phyloP scores from a whole-genome alignment of 2,797 vertebrate species.

The Acanthurus tractus region DNA sequence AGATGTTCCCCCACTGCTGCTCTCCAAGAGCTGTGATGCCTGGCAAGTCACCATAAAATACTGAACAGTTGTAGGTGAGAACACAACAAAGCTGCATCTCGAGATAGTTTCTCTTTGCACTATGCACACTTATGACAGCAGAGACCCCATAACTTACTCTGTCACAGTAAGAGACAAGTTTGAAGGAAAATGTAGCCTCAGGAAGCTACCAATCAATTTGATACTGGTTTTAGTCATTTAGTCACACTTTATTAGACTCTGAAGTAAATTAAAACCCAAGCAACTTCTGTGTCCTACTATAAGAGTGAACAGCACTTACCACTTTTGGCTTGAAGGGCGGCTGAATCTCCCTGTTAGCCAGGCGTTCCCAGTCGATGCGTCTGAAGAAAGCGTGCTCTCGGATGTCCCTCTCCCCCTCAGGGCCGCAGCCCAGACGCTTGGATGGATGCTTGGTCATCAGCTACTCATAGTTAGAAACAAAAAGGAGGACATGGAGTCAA shows the following conservation, averaged over 20 bases:
- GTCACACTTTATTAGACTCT: too few relatives aligned
- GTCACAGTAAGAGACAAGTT: too few relatives aligned
- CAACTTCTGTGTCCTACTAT: too few relatives aligned
- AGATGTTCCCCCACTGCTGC: too few relatives aligned
- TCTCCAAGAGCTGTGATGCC: neutral
- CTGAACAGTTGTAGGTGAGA: neutral
- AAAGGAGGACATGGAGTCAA: constrained; percentile 5
- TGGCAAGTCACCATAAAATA: neutral
- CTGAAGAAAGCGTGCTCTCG: constrained; percentile 96
- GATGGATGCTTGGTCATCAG: constrained; percentile 96
- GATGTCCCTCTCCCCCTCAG: constrained; percentile 93
- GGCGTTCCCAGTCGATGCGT: constrained; percentile 96
- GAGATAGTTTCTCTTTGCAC: neutral
- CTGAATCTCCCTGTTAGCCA: constrained; percentile 93
- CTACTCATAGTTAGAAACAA: constrained; percentile 72
- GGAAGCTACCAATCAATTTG: too few relatives aligned
- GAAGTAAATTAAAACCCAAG: too few relatives aligned
- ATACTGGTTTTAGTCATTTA: too few relatives aligned
- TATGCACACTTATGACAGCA: neutral
- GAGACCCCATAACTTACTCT: too few relatives aligned
- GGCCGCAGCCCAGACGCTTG: constrained; percentile 93
- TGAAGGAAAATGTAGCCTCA: too few relatives aligned
- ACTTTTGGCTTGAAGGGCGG: constrained; percentile 98
- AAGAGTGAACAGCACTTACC: constrained; percentile 84
- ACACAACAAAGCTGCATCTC: neutral